Evolutionary conservation across 1,140 invertebrate genomes (phyloP), one percentile per base, ranked within the genome.

Genomic region (Drosophila leontia): DNA sequence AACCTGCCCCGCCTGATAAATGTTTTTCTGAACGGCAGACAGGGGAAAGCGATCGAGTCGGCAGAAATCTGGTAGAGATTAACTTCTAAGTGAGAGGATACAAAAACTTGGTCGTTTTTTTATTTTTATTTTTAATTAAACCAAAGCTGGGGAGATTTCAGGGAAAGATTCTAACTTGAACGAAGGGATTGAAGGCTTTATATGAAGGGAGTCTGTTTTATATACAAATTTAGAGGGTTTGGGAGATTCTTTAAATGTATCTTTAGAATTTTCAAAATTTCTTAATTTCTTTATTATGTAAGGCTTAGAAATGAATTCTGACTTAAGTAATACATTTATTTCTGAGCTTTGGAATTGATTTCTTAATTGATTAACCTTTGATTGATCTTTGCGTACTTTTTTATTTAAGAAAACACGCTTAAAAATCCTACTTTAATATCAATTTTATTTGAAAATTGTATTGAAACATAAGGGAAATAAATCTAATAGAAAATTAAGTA

Each of bases 1-100:
- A 81, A 87, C 80, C 77, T 84, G 85, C 51, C 80, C 70, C 82
- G 65, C 45, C 48, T 58, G 47, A 63, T 51, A 58, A 50, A 78
- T 77, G 63, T 56, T 37, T 61, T 26, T 51, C 32, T n/a, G 55
- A 42, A 47, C 47, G 26, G 63, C 47, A 19, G 39, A 34, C 61
- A 23, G 47, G 65, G 47, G 63, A 68, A 68, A 69, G 65, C 63
- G 34, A 37, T 47, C 34, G 8, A 45, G 11, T 48, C 35, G 13
- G 34, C 19, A n/a, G 32, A 70, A 70, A 35, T 41, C 68, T 41
- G 68, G 41, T 41, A 47, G 34, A 55, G 42, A 41, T 70, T 45
- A 59, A 13, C 44, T 70, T 59, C 51, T 72, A 37, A 72, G 63
- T 35, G 59, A 67, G 60, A 47, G 59, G 64, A 62, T 32, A n/a